These are phyloP conservation scores for Liasis olivaceus DNA, from an alignment of 2,797 vertebrate genomes.

Conservation along the genomic window DNA sequence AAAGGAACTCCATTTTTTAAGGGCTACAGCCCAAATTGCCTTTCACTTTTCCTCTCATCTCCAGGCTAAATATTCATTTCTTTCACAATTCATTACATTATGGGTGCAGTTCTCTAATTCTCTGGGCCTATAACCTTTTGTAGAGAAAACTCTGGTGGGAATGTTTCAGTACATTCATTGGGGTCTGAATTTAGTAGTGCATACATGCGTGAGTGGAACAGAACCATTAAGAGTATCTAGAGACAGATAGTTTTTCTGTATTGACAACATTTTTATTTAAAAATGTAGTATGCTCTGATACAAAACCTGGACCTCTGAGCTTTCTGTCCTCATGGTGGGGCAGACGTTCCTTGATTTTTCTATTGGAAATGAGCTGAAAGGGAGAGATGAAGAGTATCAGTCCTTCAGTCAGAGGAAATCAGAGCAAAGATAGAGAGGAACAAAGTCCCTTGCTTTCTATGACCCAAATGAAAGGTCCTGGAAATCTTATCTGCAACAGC, in stretches of 20 bases:
- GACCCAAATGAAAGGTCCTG: background rate
- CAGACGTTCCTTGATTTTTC: background rate
- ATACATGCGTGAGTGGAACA: background rate
- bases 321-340: background rate
- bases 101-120: background rate
- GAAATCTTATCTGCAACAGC: background rate
- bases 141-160: background rate
- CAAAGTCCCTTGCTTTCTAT: background rate
- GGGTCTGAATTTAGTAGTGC: background rate
- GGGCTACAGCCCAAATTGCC: background rate
- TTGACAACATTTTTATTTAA: background rate
- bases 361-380: background rate
- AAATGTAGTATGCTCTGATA: background rate
- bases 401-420: background rate
- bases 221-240: background rate
- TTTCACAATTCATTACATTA: background rate
- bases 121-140: background rate
- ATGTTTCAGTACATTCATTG: background rate
- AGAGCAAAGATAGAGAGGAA: background rate
- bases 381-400: background rate
- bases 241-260: background rate
- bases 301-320: background rate
- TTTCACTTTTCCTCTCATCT: background rate
- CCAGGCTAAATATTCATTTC: background rate
- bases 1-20: background rate